Base-by-base conservation (phyloP, 2,113 vertebrate species). In the Ursus arctos region DNA sequence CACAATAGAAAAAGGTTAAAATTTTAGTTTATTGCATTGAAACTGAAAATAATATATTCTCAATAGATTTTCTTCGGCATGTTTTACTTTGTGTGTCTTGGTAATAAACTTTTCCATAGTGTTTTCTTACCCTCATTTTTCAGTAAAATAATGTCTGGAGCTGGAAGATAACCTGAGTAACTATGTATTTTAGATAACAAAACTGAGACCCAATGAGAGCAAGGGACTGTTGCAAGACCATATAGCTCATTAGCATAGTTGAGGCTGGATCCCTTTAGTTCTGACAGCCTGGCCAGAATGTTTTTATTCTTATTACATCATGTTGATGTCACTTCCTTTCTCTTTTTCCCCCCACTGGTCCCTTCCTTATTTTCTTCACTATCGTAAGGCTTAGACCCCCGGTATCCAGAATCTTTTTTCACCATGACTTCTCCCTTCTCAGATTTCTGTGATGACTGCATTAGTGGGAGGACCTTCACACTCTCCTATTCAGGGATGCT, bases 41-140 rank as follows among this genome's bases (percentile, higher is more conserved):
- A 96, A 88, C 24, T 65, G 57, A 57, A 87, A 76, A 26, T 24
- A 95, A 91, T 71, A 74, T 19, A 33, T 93, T 94, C 55, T 95
- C 4, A 92, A 55, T 88, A 81, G 2, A 13, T 67, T 65, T 77
- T 94, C 16, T 81, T 61, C 83, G 55, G 80, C 11, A 55, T 79
- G 49, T 91, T 92, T 94, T 94, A 51, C 10, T 88, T 77, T 71
- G 9, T 57, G 28, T 81, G 43, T 43, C 43, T 43, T 95, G 49
- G 55, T 85, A 77, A 84, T 83, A 76, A 81, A 76, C 65, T 97
- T 95, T 71, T 63, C 18, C 53, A 24, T 55, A 40, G 53, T 76
- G 15, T 95, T 95, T 88, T 8, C n/a, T 94, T 57, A 55, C 61
- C 11, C n/a, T 71, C 0, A 28, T 24, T 90, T 97, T 94, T 55